These are phyloP conservation scores for Clarias magur DNA, from an alignment of 2,113 vertebrate genomes.

Conservation along the genomic window DNA sequence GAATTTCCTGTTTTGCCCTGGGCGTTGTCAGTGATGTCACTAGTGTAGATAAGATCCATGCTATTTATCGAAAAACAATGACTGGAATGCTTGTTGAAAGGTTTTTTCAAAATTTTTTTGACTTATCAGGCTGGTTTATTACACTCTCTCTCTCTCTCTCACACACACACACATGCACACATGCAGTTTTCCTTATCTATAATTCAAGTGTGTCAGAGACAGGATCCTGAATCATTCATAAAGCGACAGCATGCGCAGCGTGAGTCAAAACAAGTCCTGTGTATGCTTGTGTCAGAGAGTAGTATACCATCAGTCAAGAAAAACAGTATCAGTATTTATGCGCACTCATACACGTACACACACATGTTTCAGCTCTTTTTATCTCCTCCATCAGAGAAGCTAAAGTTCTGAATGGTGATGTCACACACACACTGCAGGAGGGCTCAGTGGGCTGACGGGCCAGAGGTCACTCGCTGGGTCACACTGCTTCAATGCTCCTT, in stretches of 20 bases:
- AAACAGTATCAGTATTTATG: background rate
- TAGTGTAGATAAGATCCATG: background rate
- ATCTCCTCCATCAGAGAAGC: constrained; percentile 35
- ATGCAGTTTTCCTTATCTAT: constrained; percentile 38
- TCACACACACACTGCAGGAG: constrained; percentile 33
- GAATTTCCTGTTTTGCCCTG: constrained; percentile 20
- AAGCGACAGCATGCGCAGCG: constrained; percentile 40
- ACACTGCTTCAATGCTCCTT: constrained; percentile 26
- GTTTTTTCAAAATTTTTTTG: background rate
- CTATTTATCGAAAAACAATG: background rate
- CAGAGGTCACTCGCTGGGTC: constrained; percentile 24
- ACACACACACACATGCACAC: constrained; percentile 18
- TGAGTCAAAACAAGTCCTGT: constrained; percentile 3
- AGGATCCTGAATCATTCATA: constrained; percentile 56
- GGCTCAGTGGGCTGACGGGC: constrained; percentile 5
- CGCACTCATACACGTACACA: background rate
- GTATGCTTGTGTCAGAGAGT: constrained; percentile 17
- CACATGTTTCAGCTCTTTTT: constrained; percentile 9
- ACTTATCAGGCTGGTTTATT: background rate
- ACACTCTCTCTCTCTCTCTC: no score
- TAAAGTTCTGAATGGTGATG: constrained; percentile 40
- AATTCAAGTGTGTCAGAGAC: constrained; percentile 43
- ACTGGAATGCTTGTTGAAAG: background rate
- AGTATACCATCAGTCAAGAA: constrained; percentile 26
- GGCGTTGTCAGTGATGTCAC: constrained; percentile 15